These are phyloP conservation scores for Rhingia campestris DNA, from an alignment of 2,888 invertebrate genomes.

Conservation along the genomic window DNA sequence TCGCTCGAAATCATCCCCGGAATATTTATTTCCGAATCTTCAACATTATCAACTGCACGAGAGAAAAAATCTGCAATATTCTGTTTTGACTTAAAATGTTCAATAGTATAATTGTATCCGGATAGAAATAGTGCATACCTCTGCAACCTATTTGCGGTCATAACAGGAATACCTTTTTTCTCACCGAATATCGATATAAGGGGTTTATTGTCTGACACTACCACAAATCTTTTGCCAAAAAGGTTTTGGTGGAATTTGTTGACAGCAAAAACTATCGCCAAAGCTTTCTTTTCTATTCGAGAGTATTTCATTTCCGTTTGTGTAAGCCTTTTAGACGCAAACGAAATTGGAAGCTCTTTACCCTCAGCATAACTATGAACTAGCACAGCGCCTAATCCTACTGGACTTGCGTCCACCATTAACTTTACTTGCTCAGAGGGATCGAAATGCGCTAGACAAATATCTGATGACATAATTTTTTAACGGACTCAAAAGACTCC, in stretches of 20 bases:
- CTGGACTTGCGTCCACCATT: constrained; percentile 21
- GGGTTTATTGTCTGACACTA: constrained; percentile 79
- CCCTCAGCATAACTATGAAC: constrained; percentile 75
- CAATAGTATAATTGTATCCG: no score
- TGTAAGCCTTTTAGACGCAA: constrained; percentile 77
- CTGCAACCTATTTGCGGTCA: no score
- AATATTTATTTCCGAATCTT: no score
- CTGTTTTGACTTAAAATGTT: no score
- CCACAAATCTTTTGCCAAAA: constrained; percentile 78
- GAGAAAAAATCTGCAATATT: no score
- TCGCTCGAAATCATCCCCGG: no score
- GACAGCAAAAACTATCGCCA: constrained; percentile 78
- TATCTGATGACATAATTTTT: not conserved
- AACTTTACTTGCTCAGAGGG: constrained; percentile 3
- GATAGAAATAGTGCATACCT: no score
- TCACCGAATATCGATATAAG: constrained; percentile 76
- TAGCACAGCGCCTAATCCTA: constrained; percentile 1
- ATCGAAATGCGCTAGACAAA: not conserved
- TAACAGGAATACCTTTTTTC: constrained; percentile 76
- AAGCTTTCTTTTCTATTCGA: constrained; percentile 76
- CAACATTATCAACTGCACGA: no score
- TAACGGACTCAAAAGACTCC: no score
- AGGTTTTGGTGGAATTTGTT: constrained; percentile 79
- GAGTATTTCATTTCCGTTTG: constrained; percentile 76
- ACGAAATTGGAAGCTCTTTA: constrained; percentile 79